phyloP scores from a whole-genome alignment of 2,888 invertebrate species.

The Coleophora deauratella region DNA sequence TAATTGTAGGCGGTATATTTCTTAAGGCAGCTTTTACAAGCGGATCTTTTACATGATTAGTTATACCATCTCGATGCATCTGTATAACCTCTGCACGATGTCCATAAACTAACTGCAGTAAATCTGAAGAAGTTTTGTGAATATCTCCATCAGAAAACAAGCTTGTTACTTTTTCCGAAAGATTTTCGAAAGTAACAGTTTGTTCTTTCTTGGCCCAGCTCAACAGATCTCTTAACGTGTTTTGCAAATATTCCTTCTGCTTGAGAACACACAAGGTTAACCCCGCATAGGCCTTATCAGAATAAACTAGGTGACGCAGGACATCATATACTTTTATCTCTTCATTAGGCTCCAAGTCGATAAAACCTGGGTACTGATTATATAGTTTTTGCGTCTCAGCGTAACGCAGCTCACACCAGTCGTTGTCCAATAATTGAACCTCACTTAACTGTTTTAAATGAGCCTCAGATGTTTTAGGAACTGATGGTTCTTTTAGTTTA shows the following conservation, averaged over 20 bases:
- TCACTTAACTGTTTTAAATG: background rate
- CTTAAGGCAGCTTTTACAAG: constrained; percentile 6
- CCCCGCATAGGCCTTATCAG: constrained; percentile 10
- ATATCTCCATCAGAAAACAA: constrained; percentile 11
- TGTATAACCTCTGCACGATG: constrained; percentile 11
- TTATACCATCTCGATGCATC: constrained; percentile 6
- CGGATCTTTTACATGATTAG: constrained; percentile 4
- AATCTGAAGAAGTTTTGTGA: constrained; percentile 8
- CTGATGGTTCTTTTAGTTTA: too few relatives aligned
- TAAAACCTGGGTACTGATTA: constrained; percentile 6
- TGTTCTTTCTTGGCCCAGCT: constrained; percentile 3
- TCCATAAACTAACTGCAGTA: constrained; percentile 13
- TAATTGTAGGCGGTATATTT: constrained; percentile 11
- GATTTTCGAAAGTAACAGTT: background rate
- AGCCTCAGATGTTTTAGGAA: too few relatives aligned
- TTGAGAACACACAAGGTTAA: constrained; percentile 8
- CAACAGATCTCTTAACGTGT: constrained; percentile 2
- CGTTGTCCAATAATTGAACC: background rate
- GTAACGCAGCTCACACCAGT: background rate
- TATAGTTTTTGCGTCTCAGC: constrained; percentile 1
- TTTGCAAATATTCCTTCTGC: constrained; percentile 9
- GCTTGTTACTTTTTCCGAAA: constrained; percentile 1
- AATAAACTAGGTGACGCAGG: constrained; percentile 3
- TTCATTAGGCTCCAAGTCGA: constrained; percentile 12
- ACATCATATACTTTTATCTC: constrained; percentile 8